Conservation (phyloP, 2,797 vertebrate species). For the Semotilus atromaculatus region DNA sequence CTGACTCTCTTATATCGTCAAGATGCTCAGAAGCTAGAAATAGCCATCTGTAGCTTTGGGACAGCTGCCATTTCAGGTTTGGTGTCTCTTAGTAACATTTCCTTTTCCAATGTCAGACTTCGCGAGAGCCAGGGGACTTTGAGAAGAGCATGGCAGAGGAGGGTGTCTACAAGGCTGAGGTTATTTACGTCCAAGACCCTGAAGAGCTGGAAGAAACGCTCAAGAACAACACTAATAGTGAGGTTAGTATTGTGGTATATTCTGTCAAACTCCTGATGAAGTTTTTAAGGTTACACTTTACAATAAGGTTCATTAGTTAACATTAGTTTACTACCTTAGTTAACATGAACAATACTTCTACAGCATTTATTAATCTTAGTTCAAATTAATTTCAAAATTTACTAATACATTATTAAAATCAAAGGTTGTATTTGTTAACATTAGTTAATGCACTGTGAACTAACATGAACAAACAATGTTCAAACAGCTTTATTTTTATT, state of each 20-base stretch:
- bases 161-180: conserved; percentile 85
- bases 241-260: conserved; percentile 64
- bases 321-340: too few species aligned
- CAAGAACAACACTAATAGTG: conserved; percentile 47
- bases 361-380: too few species aligned
- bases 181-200: conserved; percentile 82
- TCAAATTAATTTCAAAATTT: too few species aligned
- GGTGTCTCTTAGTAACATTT: conserved; percentile 49
- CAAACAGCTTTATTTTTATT: too few species aligned
- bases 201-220: conserved; percentile 71
- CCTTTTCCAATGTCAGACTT: conserved; percentile 65
- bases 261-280: not conserved
- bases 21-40: conserved; percentile 44
- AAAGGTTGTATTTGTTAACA: too few species aligned
- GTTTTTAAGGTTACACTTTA: too few species aligned
- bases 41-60: conserved; percentile 52
- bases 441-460: too few species aligned
- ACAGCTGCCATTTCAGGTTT: conserved; percentile 69
- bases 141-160: conserved; percentile 75
- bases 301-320: too few species aligned
- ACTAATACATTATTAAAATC: too few species aligned
- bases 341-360: too few species aligned
- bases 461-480: too few species aligned
- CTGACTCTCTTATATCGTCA: not conserved
- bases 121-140: conserved; percentile 54